These are phyloP conservation scores for Engystomops pustulosus DNA, from an alignment of 2,113 vertebrate genomes.

Conservation along the genomic window DNA sequence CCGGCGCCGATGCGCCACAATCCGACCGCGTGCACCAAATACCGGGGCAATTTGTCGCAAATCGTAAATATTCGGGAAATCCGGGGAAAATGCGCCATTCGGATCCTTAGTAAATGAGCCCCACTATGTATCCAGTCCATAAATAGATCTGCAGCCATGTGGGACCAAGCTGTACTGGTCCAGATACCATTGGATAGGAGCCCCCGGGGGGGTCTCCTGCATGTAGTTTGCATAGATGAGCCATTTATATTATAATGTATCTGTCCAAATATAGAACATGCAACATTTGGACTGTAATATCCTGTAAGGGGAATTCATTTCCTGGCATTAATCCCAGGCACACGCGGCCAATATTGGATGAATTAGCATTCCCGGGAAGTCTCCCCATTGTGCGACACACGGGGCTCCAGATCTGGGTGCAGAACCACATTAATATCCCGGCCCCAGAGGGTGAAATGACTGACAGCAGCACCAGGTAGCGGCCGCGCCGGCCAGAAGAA, in stretches of 20 bases:
- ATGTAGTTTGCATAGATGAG: too few relatives aligned
- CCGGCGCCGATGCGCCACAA: too few relatives aligned
- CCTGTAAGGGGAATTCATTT: background rate
- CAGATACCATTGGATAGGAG: background rate
- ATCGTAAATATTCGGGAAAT: too few relatives aligned
- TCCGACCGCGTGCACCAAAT: too few relatives aligned
- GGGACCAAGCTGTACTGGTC: background rate
- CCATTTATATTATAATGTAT: background rate
- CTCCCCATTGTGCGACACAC: background rate
- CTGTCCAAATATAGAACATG: background rate
- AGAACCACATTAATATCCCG: conserved; percentile 29
- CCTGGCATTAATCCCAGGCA: background rate
- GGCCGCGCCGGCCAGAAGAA: conserved; percentile 1
- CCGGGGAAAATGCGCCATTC: too few relatives aligned
- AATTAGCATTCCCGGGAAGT: conserved; percentile 25
- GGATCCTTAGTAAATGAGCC: too few relatives aligned
- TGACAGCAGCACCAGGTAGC: conserved; percentile 40
- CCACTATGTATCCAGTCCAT: too few relatives aligned
- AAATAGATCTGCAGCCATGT: background rate
- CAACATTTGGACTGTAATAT: background rate
- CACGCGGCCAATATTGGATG: conserved; percentile 1
- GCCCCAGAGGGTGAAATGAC: conserved; percentile 43
- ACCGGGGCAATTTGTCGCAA: too few relatives aligned
- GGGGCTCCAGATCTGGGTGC: conserved; percentile 11
- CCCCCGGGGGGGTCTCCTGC: too few relatives aligned